phyloP scores from a whole-genome alignment of 2,888 invertebrate genomes.

The Uloborus plumipes region DNA sequence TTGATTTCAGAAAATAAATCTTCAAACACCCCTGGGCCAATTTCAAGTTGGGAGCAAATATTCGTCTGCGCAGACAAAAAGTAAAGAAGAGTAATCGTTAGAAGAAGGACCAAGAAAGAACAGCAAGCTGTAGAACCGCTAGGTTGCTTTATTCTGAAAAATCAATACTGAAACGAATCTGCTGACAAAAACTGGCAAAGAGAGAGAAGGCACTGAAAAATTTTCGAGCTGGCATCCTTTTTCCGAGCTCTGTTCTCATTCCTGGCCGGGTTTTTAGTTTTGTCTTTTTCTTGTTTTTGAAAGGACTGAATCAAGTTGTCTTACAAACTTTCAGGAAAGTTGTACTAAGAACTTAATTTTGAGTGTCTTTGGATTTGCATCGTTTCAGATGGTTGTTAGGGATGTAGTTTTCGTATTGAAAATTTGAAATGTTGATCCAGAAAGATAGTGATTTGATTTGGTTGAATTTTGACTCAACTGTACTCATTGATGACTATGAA shows the following conservation, averaged over 20 bases:
- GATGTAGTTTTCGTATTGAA: too few relatives aligned
- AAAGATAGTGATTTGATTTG: too few relatives aligned
- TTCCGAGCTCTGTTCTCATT: slow-evolving; percentile 2
- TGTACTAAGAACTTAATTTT: too few relatives aligned
- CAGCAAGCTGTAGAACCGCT: slow-evolving; percentile 12
- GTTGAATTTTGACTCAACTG: too few relatives aligned
- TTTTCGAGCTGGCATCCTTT: slow-evolving; percentile 30
- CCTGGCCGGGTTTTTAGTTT: background rate
- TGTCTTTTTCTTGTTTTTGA: slow-evolving; percentile 14
- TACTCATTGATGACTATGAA: too few relatives aligned
- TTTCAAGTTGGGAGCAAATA: slow-evolving; percentile 21
- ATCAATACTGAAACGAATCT: slow-evolving; percentile 47
- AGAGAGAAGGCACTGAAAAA: slow-evolving; percentile 22
- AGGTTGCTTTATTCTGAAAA: slow-evolving; percentile 38
- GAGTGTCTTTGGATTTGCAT: too few relatives aligned
- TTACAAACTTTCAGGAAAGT: slow-evolving; percentile 18
- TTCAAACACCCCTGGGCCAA: background rate
- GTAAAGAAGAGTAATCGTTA: slow-evolving; percentile 1
- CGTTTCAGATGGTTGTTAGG: too few relatives aligned
- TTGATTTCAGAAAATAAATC: slow-evolving; percentile 4
- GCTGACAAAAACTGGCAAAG: slow-evolving; percentile 40
- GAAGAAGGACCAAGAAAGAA: slow-evolving; percentile 10
- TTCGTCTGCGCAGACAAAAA: slow-evolving; percentile 11
- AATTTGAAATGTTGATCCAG: too few relatives aligned
- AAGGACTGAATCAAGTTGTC: background rate